Evolutionary conservation across 2,888 invertebrate genomes (phyloP).

Genomic region (Blastobasis lacticolella): DNA sequence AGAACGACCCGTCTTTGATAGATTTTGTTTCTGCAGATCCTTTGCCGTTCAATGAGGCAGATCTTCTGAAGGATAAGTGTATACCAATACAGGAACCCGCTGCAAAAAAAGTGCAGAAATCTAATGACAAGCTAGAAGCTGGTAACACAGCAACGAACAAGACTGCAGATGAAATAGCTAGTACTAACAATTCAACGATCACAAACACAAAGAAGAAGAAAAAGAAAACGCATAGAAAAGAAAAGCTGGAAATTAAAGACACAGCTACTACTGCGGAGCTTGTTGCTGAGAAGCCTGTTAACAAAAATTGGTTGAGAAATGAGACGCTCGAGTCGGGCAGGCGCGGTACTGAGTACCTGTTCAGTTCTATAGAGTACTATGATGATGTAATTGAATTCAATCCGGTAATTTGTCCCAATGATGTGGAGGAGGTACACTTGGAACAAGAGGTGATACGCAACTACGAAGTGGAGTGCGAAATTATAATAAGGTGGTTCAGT

Average conservation of each 20-base stretch:
- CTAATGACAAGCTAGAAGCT: background rate
- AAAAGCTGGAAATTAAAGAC: conserved; percentile 1
- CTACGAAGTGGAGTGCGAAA: conserved; percentile 50
- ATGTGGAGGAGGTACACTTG: conserved; percentile 34
- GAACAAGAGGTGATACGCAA: conserved; percentile 38
- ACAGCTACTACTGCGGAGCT: conserved; percentile 3
- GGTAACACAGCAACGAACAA: background rate
- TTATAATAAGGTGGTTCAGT: conserved; percentile 42
- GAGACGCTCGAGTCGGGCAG: conserved; percentile 11
- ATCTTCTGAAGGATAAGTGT: conserved; percentile 26
- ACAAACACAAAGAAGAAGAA: too few relatives aligned
- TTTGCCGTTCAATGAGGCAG: conserved; percentile 25
- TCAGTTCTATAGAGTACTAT: conserved; percentile 53
- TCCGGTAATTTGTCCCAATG: conserved; percentile 27
- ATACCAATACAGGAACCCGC: background rate
- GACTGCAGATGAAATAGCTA: too few relatives aligned
- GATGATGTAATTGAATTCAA: conserved; percentile 41
- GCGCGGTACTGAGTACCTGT: conserved; percentile 43
- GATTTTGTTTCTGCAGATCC: conserved; percentile 39
- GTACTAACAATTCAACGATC: too few relatives aligned
- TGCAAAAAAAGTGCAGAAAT: background rate
- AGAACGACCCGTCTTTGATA: conserved; percentile 34
- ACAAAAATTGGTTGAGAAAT: too few relatives aligned
- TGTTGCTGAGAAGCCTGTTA: conserved; percentile 2
- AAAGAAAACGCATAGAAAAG: background rate